These are phyloP conservation scores for Chionis minor DNA, from an alignment of 2,113 vertebrate species.

Conservation along the genomic window DNA sequence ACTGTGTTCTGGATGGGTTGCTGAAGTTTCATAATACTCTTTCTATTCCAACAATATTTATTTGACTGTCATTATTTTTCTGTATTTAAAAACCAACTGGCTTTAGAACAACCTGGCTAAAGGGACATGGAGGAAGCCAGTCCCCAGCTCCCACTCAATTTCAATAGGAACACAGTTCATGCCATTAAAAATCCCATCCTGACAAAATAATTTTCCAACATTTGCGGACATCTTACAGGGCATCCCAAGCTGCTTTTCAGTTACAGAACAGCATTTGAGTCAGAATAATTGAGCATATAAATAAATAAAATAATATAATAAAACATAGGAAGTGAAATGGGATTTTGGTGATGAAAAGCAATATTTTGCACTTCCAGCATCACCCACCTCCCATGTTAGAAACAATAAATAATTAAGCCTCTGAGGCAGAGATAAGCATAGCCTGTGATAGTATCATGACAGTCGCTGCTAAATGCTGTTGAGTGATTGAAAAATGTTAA, in stretches of 20 bases:
- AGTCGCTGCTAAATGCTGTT: conserved; percentile 43
- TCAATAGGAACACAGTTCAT: not conserved
- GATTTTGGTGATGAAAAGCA: conserved; percentile 67
- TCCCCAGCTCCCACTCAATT: not conserved
- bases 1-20: not conserved
- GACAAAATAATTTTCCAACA: conserved; percentile 1
- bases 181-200: not conserved
- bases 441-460: conserved; percentile 18
- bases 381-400: conserved; percentile 16
- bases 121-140: not conserved
- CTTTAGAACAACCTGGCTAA: not conserved
- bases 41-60: not conserved
- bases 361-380: conserved; percentile 59
- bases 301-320: conserved; percentile 72
- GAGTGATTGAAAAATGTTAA: conserved; percentile 54
- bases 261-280: conserved; percentile 50
- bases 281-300: conserved; percentile 70
- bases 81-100: not conserved
- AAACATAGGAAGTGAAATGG: conserved; percentile 55
- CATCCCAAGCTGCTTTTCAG: conserved; percentile 58
- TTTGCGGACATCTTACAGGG: conserved; percentile 32
- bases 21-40: not conserved
- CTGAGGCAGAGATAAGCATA: conserved; percentile 34
- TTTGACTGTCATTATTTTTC: not conserved
- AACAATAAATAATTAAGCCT: conserved; percentile 69